Evolutionary conservation across 2,113 vertebrate genomes (phyloP).

Genomic region (Grallaria varia): DNA sequence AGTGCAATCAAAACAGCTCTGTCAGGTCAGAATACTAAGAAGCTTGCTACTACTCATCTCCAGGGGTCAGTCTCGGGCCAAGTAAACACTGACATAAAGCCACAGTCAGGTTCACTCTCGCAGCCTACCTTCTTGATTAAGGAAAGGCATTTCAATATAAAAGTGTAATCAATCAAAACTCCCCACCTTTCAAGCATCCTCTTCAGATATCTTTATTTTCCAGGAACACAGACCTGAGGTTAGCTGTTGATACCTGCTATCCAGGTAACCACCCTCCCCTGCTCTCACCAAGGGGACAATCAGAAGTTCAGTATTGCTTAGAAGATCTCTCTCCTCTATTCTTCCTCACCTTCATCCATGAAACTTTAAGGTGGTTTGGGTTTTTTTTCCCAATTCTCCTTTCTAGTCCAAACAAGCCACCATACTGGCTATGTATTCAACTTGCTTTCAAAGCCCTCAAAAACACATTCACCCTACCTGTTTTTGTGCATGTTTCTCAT

Average conservation of each 20-base stretch:
- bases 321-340: neutral
- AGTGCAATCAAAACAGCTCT: neutral
- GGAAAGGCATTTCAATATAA: neutral
- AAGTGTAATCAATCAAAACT: neutral
- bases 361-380: neutral
- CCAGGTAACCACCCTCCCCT: neutral
- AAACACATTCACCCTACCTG: neutral
- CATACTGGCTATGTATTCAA: fast-evolving
- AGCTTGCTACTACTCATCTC: neutral
- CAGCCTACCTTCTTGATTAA: neutral
- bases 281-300: neutral
- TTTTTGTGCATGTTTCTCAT: neutral
- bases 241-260: neutral
- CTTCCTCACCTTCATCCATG: neutral
- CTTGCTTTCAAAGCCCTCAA: neutral
- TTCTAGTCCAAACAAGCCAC: neutral
- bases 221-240: neutral
- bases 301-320: neutral
- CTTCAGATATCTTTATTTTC: neutral
- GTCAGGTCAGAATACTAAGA: neutral
- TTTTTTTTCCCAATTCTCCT: neutral
- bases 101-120: neutral
- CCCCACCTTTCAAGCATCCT: neutral
- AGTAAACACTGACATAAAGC: neutral
- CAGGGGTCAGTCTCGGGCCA: neutral